Evolutionary conservation across 1,140 invertebrate genomes (phyloP).

Genomic region (Lucilia cuprina): DNA sequence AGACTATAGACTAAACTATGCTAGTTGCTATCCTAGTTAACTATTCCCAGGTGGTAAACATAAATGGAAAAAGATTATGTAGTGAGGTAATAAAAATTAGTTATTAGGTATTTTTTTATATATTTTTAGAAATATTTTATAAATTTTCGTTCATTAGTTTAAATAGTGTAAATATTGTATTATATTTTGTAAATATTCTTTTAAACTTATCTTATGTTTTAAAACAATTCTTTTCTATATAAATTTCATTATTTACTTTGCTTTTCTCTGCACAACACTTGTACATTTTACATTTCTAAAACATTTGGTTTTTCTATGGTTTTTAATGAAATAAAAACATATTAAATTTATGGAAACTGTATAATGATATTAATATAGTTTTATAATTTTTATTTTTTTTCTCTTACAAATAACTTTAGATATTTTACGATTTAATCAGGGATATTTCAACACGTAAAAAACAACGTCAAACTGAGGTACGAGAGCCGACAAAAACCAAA

Average conservation of each 20-base stretch:
- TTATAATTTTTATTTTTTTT: neutral
- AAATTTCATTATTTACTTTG: neutral
- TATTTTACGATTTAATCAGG: conserved; percentile 64
- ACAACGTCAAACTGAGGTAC: conserved; percentile 61
- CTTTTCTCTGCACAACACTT: neutral
- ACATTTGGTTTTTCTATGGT: neutral
- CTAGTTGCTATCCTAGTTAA: too few species aligned
- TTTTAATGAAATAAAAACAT: conserved; percentile 5
- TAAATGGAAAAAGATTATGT: too few species aligned
- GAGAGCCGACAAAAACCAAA: conserved; percentile 60
- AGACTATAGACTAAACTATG: too few species aligned
- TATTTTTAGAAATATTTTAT: too few species aligned
- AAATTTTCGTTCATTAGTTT: too few species aligned
- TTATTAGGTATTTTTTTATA: too few species aligned
- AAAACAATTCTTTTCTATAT: neutral
- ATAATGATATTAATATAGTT: conserved; percentile 4
- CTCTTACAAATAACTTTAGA: conserved; percentile 42
- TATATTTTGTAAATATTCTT: neutral
- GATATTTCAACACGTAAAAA: conserved; percentile 63
- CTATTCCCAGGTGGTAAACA: too few species aligned
- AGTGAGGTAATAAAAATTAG: too few species aligned
- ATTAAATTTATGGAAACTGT: neutral
- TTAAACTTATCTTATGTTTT: neutral
- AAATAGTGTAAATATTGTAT: neutral
- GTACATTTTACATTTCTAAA: conserved; percentile 13